Conservation (phyloP, 2,888 invertebrate genomes). For the Drosophila hamatofila region DNA sequence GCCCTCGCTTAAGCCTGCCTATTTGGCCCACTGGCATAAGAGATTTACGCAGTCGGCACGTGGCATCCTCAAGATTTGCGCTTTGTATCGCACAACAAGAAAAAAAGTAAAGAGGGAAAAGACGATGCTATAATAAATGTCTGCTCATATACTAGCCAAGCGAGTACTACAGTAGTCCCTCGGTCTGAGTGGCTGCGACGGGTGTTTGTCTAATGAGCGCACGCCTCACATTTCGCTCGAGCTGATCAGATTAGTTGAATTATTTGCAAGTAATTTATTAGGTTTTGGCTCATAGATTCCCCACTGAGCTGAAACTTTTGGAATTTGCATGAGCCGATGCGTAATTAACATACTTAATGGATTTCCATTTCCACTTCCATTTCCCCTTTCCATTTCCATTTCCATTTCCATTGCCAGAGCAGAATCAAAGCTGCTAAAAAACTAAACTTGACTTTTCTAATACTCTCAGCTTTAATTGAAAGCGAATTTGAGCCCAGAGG, state of each 20-base stretch:
- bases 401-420: not conserved
- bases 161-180: slow-evolving; percentile 22
- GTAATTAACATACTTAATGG: slow-evolving; percentile 78
- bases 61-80: slow-evolving; percentile 68
- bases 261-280: slow-evolving; percentile 82
- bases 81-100: slow-evolving; percentile 9
- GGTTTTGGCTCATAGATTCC: slow-evolving; percentile 64
- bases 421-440: slow-evolving; percentile 13
- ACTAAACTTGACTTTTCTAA: slow-evolving; percentile 10
- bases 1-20: slow-evolving; percentile 55
- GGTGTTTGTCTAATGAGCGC: slow-evolving; percentile 68
- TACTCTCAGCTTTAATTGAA: slow-evolving; percentile 14
- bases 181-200: not conserved
- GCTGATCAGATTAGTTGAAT: slow-evolving; percentile 75
- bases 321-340: slow-evolving; percentile 49
- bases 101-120: slow-evolving; percentile 25
- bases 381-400: slow-evolving; percentile 67
- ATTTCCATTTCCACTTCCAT: slow-evolving; percentile 67
- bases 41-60: slow-evolving; percentile 75
- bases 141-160: slow-evolving; percentile 60
- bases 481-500: not conserved
- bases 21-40: slow-evolving; percentile 41
- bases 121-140: slow-evolving; percentile 76
- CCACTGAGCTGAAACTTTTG: slow-evolving; percentile 28
- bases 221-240: slow-evolving; percentile 69